Conservation (phyloP, 2,113 vertebrate genomes). For the Phylloscopus trochiloides region DNA sequence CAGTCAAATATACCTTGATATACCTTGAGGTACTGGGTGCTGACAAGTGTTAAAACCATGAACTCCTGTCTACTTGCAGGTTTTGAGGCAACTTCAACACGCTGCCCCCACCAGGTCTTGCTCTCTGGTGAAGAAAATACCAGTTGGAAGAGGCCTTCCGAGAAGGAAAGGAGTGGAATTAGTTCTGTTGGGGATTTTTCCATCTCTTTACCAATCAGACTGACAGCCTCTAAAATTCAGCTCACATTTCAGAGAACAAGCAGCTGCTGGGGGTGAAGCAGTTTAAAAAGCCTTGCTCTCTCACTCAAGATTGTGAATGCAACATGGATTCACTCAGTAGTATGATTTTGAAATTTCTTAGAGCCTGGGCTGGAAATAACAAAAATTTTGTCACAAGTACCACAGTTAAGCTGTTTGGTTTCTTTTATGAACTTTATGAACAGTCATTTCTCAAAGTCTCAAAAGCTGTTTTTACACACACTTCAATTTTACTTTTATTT, state of each 20-base stretch:
- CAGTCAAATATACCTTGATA: not conserved
- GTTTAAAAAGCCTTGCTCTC: not conserved
- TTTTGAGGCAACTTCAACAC: not conserved
- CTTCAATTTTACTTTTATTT: not conserved
- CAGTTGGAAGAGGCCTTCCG: not conserved
- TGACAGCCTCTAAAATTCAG: not conserved
- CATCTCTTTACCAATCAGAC: not conserved
- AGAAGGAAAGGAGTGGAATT: not conserved
- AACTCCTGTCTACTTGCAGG: not conserved
- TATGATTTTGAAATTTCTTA: not conserved
- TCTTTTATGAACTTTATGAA: not conserved
- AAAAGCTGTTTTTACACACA: not conserved
- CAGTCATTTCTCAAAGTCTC: not conserved
- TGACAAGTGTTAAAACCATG: not conserved
- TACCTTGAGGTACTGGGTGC: not conserved
- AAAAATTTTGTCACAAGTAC: not conserved
- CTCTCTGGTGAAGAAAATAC: not conserved
- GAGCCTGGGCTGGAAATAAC: not conserved
- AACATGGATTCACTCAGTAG: not conserved
- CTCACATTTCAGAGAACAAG: not conserved
- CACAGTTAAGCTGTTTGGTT: not conserved
- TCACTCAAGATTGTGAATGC: not conserved
- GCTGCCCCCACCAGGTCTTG: not conserved
- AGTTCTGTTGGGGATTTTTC: accelerated
- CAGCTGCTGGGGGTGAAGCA: not conserved